Percentiles rank a stretch among this genome's conserved stretches.
Evolutionary conservation across 2,888 invertebrate genomes (phyloP).

Genomic region (Cataglyphis cursor): DNA sequence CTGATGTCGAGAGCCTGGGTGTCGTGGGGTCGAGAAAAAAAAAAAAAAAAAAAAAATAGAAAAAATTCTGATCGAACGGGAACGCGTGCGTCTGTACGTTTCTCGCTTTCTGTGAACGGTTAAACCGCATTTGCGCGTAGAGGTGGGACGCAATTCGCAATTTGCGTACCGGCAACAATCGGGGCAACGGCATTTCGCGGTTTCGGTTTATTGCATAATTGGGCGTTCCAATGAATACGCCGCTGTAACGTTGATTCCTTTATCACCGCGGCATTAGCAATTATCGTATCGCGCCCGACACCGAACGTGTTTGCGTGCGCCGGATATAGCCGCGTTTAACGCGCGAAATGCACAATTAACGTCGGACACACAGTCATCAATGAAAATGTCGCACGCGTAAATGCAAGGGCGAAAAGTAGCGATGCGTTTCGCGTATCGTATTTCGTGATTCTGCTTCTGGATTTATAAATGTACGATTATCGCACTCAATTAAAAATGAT

Average conservation of each 20-base stretch:
- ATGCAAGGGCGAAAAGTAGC: background rate
- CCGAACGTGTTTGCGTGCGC: conserved; percentile 55
- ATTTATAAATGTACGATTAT: conserved; percentile 1
- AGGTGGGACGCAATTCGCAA: conserved; percentile 75
- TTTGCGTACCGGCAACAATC: conserved; percentile 70
- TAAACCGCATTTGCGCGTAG: conserved; percentile 79
- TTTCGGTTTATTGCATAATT: conserved; percentile 83
- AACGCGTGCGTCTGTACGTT: conserved; percentile 35
- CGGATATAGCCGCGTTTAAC: conserved; percentile 65
- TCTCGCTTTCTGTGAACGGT: conserved; percentile 56
- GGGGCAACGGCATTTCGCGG: conserved; percentile 79
- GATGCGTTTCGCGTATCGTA: background rate
- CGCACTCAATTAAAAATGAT: conserved; percentile 7
- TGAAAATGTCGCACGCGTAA: conserved; percentile 20
- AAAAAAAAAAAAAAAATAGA: background rate
- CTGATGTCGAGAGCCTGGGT: background rate
- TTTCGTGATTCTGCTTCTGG: conserved; percentile 4
- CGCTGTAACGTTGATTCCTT: conserved; percentile 80
- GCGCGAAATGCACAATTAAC: conserved; percentile 73
- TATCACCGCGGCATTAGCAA: conserved; percentile 83
- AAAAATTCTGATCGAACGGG: background rate
- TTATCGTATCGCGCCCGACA: conserved; percentile 76
- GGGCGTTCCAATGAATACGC: conserved; percentile 76
- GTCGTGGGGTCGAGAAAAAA: too few species aligned
- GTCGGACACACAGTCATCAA: conserved; percentile 35